These are phyloP conservation scores for Lasioglossum albipes DNA, from an alignment of 1,140 invertebrate species.

Conservation along the genomic window DNA sequence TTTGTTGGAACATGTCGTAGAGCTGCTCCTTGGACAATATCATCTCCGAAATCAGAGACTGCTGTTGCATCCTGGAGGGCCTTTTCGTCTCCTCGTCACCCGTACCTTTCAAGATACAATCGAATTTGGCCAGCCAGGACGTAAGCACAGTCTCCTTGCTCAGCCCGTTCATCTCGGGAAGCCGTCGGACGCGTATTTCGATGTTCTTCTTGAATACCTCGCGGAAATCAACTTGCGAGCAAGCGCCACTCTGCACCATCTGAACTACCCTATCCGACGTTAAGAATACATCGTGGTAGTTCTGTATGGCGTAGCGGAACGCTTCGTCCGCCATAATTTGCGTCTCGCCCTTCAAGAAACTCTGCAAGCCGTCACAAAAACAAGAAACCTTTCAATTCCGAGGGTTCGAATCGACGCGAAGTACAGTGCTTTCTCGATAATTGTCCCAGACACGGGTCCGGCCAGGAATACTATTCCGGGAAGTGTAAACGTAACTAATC, in stretches of 20 bases:
- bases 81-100: conserved; percentile 93
- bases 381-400: neutral
- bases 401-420: neutral
- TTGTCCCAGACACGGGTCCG: no score
- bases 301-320: conserved; percentile 99
- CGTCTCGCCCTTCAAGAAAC: conserved; percentile 96
- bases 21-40: conserved; percentile 98
- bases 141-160: conserved; percentile 99
- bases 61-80: conserved; percentile 91
- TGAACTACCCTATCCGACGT: conserved; percentile 96
- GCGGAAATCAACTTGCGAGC: conserved; percentile 98
- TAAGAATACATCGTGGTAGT: conserved; percentile 98
- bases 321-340: conserved; percentile 99
- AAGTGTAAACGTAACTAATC: no score
- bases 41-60: conserved; percentile 93
- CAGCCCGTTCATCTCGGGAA: conserved; percentile 99
- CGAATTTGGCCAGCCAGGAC: conserved; percentile 99
- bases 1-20: conserved; percentile 99
- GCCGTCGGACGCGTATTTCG: conserved; percentile 96
- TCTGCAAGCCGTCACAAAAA: conserved; percentile 79
- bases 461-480: no score
- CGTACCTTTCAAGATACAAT: conserved; percentile 97
- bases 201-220: conserved; percentile 99
- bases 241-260: conserved; percentile 98
- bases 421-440: neutral